Conservation (phyloP, 2,888 invertebrate species). For the Nomada ferruginata region DNA sequence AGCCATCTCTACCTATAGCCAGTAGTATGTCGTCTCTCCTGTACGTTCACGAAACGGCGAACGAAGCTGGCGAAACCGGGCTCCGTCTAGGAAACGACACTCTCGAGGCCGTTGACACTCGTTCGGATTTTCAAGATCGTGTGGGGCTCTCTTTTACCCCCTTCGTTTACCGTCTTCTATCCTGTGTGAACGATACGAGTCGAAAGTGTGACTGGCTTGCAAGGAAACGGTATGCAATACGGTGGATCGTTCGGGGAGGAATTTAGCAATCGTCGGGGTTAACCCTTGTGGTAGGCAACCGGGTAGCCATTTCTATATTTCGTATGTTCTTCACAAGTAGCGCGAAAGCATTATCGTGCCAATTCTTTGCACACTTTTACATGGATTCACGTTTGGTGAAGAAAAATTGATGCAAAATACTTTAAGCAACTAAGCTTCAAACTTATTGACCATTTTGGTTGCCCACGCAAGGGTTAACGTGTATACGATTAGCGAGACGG, state of each 20-base stretch:
- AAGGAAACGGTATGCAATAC: not conserved
- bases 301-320: no score
- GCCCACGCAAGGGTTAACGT: no score
- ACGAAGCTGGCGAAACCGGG: slow-evolving; percentile 29
- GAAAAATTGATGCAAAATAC: no score
- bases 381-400: no score
- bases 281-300: no score
- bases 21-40: slow-evolving; percentile 18
- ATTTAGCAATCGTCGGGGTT: no score
- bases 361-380: no score
- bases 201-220: not conserved
- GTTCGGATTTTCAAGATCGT: slow-evolving; percentile 69
- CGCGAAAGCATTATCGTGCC: no score
- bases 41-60: not conserved
- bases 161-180: slow-evolving; percentile 41
- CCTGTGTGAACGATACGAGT: slow-evolving; percentile 26
- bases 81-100: slow-evolving; percentile 46
- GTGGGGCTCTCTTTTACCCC: slow-evolving; percentile 59
- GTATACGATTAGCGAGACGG: no score
- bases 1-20: slow-evolving; percentile 71
- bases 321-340: no score
- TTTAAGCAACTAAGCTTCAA: no score
- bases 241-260: not conserved
- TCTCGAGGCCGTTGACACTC: slow-evolving; percentile 66
- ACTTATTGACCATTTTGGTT: no score